phyloP scores from a whole-genome alignment of 2,888 invertebrate genomes.

The Torymus auratus region DNA sequence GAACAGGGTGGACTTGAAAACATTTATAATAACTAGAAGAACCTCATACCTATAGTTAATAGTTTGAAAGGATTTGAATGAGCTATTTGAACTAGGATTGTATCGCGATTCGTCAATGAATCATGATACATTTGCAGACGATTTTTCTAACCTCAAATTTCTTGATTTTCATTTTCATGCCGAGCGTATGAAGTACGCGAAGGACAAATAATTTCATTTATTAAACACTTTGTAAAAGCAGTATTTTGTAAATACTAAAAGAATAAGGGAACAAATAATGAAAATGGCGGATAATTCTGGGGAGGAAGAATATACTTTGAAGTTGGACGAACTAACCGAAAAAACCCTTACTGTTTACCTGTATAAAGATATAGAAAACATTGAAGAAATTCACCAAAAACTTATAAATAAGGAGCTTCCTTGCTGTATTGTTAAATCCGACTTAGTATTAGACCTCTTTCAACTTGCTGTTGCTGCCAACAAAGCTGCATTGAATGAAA shows the following conservation, averaged over 20 bases:
- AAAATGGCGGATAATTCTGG: slow-evolving; percentile 10
- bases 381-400: slow-evolving; percentile 78
- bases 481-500: slow-evolving; percentile 80
- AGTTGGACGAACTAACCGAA: slow-evolving; percentile 77
- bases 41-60: too few species aligned
- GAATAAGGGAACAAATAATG: neutral
- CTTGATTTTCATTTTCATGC: too few species aligned
- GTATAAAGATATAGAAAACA: slow-evolving; percentile 79
- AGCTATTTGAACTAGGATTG: too few species aligned
- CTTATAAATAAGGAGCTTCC: slow-evolving; percentile 79
- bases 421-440: slow-evolving; percentile 82
- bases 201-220: neutral
- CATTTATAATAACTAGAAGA: too few species aligned
- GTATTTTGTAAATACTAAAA: neutral
- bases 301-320: slow-evolving; percentile 58
- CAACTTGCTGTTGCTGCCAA: slow-evolving; percentile 84
- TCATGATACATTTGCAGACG: too few species aligned
- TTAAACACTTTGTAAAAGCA: neutral
- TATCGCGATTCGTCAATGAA: too few species aligned
- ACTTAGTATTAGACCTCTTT: slow-evolving; percentile 80
- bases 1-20: too few species aligned
- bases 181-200: too few species aligned
- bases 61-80: too few species aligned
- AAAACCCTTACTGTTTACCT: slow-evolving; percentile 78
- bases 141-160: too few species aligned